phyloP scores from a whole-genome alignment of 2,888 invertebrate genomes.

The Eilema griseolum region DNA sequence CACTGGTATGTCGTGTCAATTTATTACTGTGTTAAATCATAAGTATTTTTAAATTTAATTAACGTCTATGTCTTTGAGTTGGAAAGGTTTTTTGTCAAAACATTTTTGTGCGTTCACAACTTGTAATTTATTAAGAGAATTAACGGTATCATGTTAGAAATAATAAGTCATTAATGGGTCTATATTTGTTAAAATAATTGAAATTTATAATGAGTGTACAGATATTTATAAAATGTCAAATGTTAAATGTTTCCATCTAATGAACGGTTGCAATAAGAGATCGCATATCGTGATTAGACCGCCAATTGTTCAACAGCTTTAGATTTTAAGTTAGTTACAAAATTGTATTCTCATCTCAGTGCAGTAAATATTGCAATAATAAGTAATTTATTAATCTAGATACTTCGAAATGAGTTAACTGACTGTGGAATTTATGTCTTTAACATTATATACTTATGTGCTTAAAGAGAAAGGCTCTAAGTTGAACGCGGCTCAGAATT shows the following conservation, averaged over 20 bases:
- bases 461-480: slow-evolving; percentile 19
- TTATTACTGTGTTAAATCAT: slow-evolving; percentile 8
- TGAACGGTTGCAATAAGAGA: no score
- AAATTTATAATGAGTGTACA: no score
- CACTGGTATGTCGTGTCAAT: slow-evolving; percentile 21
- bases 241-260: no score
- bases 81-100: background rate
- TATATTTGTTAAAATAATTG: no score
- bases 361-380: background rate
- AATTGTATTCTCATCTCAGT: no score
- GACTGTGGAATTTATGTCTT: background rate
- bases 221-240: no score
- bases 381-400: background rate
- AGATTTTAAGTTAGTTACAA: no score
- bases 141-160: no score
- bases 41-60: background rate
- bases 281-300: no score
- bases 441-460: slow-evolving; percentile 3
- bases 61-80: background rate
- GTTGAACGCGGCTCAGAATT: slow-evolving; percentile 13
- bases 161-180: no score
- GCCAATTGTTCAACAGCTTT: no score
- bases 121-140: no score
- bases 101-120: background rate
- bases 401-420: background rate